phyloP scores from a whole-genome alignment of 2,113 vertebrate species.

The Capricornis sumatraensis region DNA sequence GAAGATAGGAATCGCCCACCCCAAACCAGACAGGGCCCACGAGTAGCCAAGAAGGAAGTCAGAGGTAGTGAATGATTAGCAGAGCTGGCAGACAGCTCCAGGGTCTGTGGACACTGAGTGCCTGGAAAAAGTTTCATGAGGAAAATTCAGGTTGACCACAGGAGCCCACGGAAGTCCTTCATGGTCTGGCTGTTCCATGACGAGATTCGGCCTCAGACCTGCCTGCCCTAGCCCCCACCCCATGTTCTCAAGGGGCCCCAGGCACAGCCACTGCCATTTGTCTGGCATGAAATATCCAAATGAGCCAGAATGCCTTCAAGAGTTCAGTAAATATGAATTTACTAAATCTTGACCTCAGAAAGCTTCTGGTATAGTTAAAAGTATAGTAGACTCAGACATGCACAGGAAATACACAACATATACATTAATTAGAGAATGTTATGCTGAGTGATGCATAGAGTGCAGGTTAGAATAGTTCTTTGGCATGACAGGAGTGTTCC shows the following conservation, averaged over 20 bases:
- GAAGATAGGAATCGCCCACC: constrained; percentile 26
- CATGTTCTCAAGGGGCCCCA: background rate
- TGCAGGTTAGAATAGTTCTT: background rate
- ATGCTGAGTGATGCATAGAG: background rate
- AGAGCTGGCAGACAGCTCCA: background rate
- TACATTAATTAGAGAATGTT: background rate
- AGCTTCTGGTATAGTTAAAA: background rate
- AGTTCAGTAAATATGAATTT: background rate
- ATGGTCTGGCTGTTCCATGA: background rate
- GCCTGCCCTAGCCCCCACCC: background rate
- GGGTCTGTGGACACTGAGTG: background rate
- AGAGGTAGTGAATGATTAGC: constrained; percentile 57
- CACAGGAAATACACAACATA: background rate
- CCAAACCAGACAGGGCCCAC: constrained; percentile 31
- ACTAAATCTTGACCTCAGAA: background rate
- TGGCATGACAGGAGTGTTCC: background rate
- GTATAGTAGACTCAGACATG: background rate
- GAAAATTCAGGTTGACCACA: background rate
- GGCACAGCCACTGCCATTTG: background rate
- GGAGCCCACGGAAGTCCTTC: background rate
- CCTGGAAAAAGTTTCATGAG: background rate
- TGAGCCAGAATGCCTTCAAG: background rate
- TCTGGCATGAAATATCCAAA: background rate
- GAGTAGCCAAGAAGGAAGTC: background rate
- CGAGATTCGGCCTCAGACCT: background rate